A percentile compares a stretch with the other conserved stretches of the same genome.
These are phyloP conservation scores for Cyrtorhinus lividipennis DNA, from an alignment of 1,140 invertebrate genomes.

Conservation along the genomic window DNA sequence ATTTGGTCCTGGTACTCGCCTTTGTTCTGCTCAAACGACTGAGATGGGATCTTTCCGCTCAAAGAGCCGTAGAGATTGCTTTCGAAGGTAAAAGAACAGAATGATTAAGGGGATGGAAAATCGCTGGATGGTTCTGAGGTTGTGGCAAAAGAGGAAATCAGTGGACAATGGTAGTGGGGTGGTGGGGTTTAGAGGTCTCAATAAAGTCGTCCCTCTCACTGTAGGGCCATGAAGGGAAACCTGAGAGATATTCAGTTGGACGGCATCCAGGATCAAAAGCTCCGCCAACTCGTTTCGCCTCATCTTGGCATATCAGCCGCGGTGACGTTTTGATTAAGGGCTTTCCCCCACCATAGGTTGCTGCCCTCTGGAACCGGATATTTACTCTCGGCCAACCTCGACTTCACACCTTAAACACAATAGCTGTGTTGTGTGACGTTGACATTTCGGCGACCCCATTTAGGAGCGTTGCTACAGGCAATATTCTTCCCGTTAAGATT, in stretches of 20 bases:
- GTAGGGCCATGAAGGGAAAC: not conserved
- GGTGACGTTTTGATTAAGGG: slow-evolving; percentile 8
- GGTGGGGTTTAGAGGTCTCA: not conserved
- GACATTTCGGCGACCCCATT: no score
- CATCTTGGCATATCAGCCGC: not conserved
- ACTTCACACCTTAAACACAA: slow-evolving; percentile 1
- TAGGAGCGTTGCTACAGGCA: no score
- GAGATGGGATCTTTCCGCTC: no score
- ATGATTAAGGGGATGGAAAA: not conserved
- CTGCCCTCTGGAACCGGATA: not conserved
- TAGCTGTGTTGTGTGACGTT: no score
- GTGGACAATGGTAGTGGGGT: not conserved
- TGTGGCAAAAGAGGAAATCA: not conserved
- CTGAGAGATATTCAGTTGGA: slow-evolving; percentile 4
- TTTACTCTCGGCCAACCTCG: not conserved
- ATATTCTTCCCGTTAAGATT: no score
- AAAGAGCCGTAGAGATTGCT: not conserved
- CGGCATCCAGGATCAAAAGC: slow-evolving; percentile 2
- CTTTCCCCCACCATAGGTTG: not conserved
- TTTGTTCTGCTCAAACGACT: no score
- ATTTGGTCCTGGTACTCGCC: no score
- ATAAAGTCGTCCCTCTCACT: not conserved
- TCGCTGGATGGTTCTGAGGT: not conserved
- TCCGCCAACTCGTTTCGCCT: slow-evolving; percentile 1
- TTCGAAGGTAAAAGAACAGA: not conserved